Evolutionary conservation across 2,888 invertebrate genomes (phyloP).

Genomic region (Auanema sp.): DNA sequence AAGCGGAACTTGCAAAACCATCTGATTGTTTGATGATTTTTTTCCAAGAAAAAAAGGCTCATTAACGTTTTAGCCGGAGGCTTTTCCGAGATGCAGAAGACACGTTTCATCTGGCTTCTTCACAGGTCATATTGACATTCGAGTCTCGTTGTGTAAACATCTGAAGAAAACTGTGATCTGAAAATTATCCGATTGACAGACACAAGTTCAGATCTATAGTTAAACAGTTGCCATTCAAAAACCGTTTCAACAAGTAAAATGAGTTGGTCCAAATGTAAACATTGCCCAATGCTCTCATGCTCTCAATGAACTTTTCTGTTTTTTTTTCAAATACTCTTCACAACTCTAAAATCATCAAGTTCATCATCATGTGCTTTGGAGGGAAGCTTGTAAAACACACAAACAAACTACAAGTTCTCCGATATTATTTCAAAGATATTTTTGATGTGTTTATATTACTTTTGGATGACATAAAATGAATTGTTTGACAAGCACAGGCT

Average conservation of each 20-base stretch:
- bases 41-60: not conserved
- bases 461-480: no score
- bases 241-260: not conserved
- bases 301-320: not conserved
- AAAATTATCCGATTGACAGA: not conserved
- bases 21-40: constrained; percentile 1
- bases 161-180: constrained; percentile 1
- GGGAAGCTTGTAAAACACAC: no score
- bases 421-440: no score
- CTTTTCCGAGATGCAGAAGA: no score
- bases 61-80: not conserved
- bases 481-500: no score
- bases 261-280: no score
- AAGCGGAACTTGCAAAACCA: constrained; percentile 3
- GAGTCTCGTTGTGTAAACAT: not conserved
- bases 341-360: not conserved
- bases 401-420: no score
- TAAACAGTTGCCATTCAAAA: not conserved
- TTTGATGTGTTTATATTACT: no score
- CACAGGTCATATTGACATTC: no score
- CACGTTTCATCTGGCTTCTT: no score
- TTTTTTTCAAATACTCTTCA: not conserved
- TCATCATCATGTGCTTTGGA: not conserved
- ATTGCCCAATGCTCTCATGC: no score
- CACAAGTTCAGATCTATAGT: constrained; percentile 2